phyloP scores from a whole-genome alignment of 1,140 invertebrate species.

The Helicoverpa zea region DNA sequence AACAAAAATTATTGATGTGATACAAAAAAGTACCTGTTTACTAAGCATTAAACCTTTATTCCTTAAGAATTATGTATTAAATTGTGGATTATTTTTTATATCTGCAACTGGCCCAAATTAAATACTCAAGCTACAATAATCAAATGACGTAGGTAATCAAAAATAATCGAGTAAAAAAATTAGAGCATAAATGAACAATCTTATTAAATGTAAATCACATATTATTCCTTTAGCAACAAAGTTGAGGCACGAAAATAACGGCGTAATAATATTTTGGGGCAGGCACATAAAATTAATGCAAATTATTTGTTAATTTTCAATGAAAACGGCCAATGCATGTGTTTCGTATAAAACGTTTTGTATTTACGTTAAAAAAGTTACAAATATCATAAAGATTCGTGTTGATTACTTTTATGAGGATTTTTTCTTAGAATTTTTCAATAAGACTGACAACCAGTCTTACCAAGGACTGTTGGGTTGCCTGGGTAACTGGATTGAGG shows the following conservation, averaged over 20 bases:
- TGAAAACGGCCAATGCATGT: conserved; percentile 1
- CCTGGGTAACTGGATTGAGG: too few species aligned
- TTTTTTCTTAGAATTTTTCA: conserved; percentile 20
- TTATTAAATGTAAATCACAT: conserved; percentile 1
- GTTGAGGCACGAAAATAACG: neutral
- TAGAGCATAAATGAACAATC: neutral
- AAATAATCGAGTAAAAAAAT: too few species aligned
- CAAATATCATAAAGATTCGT: neutral
- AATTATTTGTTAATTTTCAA: conserved; percentile 31
- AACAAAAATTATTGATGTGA: too few species aligned
- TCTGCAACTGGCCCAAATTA: too few species aligned
- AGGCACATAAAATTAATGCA: conserved; percentile 28
- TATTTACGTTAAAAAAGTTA: conserved; percentile 13
- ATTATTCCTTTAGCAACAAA: neutral
- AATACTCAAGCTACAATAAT: too few species aligned
- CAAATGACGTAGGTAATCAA: too few species aligned
- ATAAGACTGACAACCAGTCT: too few species aligned
- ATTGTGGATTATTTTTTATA: too few species aligned
- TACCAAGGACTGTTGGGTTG: too few species aligned
- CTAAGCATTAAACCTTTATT: too few species aligned
- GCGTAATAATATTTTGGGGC: neutral
- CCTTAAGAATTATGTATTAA: too few species aligned
- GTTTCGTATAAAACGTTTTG: neutral
- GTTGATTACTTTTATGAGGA: neutral
- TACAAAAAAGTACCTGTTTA: too few species aligned